A percentile compares a stretch with the other conserved stretches of the same genome.
These are phyloP conservation scores for Ivindomyrus marchei DNA, from an alignment of 2,113 vertebrate genomes.

Conservation along the genomic window DNA sequence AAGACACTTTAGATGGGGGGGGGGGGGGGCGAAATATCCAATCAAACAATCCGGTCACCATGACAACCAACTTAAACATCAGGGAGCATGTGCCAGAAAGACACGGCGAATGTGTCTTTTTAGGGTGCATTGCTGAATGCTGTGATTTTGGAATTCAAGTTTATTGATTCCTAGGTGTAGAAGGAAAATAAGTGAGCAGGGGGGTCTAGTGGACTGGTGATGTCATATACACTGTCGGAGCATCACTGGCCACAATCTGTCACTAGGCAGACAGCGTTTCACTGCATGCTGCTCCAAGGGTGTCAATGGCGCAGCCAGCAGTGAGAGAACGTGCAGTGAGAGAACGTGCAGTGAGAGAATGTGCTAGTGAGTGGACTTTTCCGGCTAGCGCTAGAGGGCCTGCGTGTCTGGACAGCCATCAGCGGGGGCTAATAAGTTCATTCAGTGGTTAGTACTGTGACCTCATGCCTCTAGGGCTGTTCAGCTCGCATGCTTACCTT, in stretches of 20 bases:
- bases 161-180: background rate
- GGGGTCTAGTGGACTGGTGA: background rate
- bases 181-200: background rate
- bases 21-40: background rate
- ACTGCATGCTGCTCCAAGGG: background rate
- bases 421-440: background rate
- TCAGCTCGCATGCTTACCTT: background rate
- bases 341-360: background rate
- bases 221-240: background rate
- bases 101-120: background rate
- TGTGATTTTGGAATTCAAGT: background rate
- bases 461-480: background rate
- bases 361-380: background rate
- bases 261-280: background rate
- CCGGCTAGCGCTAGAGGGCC: background rate
- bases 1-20: background rate
- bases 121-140: background rate
- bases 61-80: background rate
- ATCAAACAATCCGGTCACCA: background rate
- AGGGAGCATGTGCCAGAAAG: background rate
- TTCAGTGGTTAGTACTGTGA: background rate
- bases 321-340: too few relatives aligned
- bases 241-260: background rate
- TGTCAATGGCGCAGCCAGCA: background rate
- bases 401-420: background rate